A percentile compares a stretch with the other conserved stretches of the same genome.
Conservation (phyloP, 1,140 invertebrate genomes). For the Zaprionus gabonicus region DNA sequence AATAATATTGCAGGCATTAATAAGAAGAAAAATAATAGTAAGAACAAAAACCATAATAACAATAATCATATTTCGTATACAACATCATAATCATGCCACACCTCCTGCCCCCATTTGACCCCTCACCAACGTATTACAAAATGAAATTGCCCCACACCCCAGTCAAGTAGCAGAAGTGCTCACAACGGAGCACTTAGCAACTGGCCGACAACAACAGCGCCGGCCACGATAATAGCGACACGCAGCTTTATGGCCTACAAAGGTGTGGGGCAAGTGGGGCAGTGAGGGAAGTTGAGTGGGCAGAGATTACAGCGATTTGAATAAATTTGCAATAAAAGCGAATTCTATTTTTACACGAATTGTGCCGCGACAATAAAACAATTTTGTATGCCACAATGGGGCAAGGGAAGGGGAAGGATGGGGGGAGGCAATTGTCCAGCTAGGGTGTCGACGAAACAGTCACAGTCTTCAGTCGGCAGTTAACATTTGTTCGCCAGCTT, state of each 20-base stretch:
- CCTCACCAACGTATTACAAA: constrained; percentile 54
- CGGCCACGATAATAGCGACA: constrained; percentile 68
- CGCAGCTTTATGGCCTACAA: constrained; percentile 60
- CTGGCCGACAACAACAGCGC: constrained; percentile 44
- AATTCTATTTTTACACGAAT: constrained; percentile 57
- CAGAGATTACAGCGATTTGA: constrained; percentile 78
- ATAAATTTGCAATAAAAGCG: constrained; percentile 83
- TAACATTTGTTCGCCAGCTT: constrained; percentile 34
- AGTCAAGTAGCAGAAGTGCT: constrained; percentile 45
- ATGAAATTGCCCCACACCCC: constrained; percentile 28
- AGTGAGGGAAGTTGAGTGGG: neutral
- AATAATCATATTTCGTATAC: constrained; percentile 4
- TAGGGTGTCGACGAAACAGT: constrained; percentile 14
- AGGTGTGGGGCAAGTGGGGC: constrained; percentile 18
- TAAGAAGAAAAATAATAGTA: neutral
- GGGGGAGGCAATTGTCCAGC: constrained; percentile 70
- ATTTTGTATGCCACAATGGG: constrained; percentile 65
- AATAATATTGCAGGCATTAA: neutral
- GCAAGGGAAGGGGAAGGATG: too few species aligned
- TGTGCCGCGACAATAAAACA: constrained; percentile 78
- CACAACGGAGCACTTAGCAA: constrained; percentile 73
- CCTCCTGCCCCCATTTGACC: neutral
- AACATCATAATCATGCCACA: neutral
- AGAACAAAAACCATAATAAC: neutral
- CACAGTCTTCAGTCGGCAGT: neutral